Evolutionary conservation across 2,797 vertebrate genomes (phyloP).

Genomic region (Dipus sagitta): DNA sequence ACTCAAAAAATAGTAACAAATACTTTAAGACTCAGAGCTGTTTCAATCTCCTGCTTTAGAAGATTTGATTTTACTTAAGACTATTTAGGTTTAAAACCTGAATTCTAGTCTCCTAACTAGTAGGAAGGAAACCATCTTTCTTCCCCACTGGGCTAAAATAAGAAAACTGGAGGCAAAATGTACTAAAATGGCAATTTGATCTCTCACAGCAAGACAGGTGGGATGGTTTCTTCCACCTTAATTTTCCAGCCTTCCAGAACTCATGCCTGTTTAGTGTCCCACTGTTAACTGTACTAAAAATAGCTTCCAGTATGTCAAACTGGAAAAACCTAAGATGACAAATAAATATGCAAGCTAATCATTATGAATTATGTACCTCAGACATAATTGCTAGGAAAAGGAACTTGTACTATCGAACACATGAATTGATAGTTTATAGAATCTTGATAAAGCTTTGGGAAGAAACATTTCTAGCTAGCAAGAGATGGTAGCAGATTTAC

Average conservation of each 20-base stretch:
- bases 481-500: constrained; percentile 16
- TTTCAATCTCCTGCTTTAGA: not conserved
- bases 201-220: not conserved
- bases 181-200: constrained; percentile 49
- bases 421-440: not conserved
- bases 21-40: constrained; percentile 7
- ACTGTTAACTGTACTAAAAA: constrained; percentile 38
- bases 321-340: not conserved
- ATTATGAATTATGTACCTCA: not conserved
- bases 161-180: constrained; percentile 51
- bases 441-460: not conserved
- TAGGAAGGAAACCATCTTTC: constrained; percentile 49
- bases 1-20: constrained; percentile 16
- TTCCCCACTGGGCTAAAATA: constrained; percentile 61
- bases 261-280: not conserved
- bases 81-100: constrained; percentile 56
- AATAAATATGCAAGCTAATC: constrained; percentile 20
- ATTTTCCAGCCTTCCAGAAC: not conserved
- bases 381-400: not conserved
- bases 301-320: constrained; percentile 32
- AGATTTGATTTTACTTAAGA: not conserved
- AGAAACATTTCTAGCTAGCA: not conserved
- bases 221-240: constrained; percentile 59
- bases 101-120: constrained; percentile 16
- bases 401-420: not conserved